Percentiles rank a stretch among this genome's conserved stretches.
These are phyloP conservation scores for Amphilophus citrinellus DNA, from an alignment of 2,113 vertebrate species.

Conservation along the genomic window DNA sequence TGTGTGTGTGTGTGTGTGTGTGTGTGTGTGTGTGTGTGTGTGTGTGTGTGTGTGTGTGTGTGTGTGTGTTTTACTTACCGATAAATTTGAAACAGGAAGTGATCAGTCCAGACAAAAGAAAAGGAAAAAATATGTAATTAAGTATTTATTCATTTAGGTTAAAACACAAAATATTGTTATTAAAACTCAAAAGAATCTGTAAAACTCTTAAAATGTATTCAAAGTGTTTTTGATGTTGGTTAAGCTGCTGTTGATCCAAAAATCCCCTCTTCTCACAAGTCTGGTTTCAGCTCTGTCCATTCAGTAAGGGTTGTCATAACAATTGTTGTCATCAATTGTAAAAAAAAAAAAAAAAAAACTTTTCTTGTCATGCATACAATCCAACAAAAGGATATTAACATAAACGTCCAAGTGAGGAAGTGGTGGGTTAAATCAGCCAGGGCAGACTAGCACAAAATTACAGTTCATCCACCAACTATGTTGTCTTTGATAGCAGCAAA, in stretches of 20 bases:
- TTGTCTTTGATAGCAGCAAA: no score
- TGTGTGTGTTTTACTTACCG: conserved; percentile 20
- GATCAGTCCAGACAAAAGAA: background rate
- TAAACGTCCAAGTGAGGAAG: background rate
- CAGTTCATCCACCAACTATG: no score
- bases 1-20: background rate
- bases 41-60: background rate
- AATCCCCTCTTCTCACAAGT: no score
- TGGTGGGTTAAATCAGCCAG: background rate
- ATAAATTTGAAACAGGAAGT: background rate
- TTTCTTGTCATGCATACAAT: background rate
- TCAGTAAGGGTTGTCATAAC: no score
- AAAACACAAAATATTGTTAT: no score
- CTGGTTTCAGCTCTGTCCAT: no score
- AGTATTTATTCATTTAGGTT: background rate
- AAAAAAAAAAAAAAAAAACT: background rate
- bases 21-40: background rate
- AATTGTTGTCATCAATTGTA: no score
- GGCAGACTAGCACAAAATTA: background rate
- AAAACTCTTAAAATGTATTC: no score
- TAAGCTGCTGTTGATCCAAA: no score
- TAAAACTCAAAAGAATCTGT: no score
- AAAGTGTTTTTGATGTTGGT: no score
- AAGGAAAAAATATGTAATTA: background rate
- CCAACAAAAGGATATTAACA: background rate